Evolutionary conservation across 2,888 invertebrate genomes (phyloP), one percentile per base, ranked within the genome.

Genomic region (Odiellus spinosus): DNA sequence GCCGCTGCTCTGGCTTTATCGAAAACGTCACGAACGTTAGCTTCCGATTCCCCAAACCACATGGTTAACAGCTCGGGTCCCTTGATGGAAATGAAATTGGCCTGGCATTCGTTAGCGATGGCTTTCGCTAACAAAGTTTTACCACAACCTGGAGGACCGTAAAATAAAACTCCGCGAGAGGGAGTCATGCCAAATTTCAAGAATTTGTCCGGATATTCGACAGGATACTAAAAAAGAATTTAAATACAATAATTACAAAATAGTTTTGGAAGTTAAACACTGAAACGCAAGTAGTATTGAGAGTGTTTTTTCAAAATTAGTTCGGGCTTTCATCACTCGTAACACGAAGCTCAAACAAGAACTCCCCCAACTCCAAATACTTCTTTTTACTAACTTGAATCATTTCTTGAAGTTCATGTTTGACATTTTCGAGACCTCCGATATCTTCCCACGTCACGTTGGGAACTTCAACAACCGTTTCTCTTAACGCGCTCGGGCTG

Each of bases 31-130:
- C 98, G 76, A 56, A 98, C 96, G 64, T 98, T 98, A 46, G 98
- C 96, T 70, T 98, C 98, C 17, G 95, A 96, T 69, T 98, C 98
- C 65, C 98, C 98, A 67, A 98, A 98, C 98, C 98, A 98, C 98
- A 99, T 98, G 42, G 98, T 98, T 49, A 98, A 76, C 56, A 98
- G 73, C 66, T 98, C 96, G 14, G 76, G 76, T 1, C 95, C 96
- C 68, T 99, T 98, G 57, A 98, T 88, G 1, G 93, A 93, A 64
- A 98, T 98, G 70, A 98, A 98, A 69, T 98, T 98, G 26, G 96
- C 98, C 69, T 98, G 98, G 64, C 98, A 98, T 69, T 98, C 98
- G 66, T 96, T 96, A 50, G 98, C 98, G 62, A 98, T 98, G 1
- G 98, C 98, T 69, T 90, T 90, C 49, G 90, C 90, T 64, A 88